Percentiles rank a stretch among this genome's conserved stretches.
Conservation (phyloP, 2,113 vertebrate species). For the Oryctolagus cuniculus region mOryCun1.1 NC_091448.1:32195501-32196000, state of each 20-base stretch:
- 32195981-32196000: neutral
- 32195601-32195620: neutral
- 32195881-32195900: neutral
- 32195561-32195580: neutral
- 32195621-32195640: neutral
- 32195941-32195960: neutral
- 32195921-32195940: neutral
- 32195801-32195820: neutral
- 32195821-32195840: neutral
- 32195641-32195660: rapidly evolving
- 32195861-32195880: neutral
- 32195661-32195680: neutral
- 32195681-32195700: neutral
- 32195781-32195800: neutral
- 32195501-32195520: neutral
- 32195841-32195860: neutral
- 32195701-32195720: slow-evolving; percentile 9
- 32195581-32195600: neutral
- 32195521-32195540: slow-evolving; percentile 24
- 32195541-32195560: slow-evolving; percentile 21
- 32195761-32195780: neutral
- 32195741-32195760: neutral
- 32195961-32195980: neutral
- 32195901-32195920: neutral
- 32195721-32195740: neutral